Evolutionary conservation across 2,797 vertebrate species (phyloP).

Genomic region (Tiaroga cobitis): DNA sequence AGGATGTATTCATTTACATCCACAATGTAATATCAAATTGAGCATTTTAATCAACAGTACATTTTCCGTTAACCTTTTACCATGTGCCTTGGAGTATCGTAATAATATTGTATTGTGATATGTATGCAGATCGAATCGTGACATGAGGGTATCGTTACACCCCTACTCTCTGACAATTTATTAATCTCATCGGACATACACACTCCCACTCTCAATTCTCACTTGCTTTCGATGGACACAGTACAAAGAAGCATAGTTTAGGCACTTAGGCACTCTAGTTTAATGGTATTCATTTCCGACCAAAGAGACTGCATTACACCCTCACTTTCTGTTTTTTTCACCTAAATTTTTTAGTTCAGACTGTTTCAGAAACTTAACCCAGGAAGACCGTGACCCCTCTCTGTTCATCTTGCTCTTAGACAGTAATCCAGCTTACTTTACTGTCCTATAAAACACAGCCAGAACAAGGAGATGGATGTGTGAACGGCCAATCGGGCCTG

Average conservation of each 20-base stretch:
- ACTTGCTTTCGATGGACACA: slow-evolving; percentile 31
- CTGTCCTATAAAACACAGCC: slow-evolving; percentile 61
- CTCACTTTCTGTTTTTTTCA: slow-evolving; percentile 52
- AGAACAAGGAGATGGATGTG: slow-evolving; percentile 58
- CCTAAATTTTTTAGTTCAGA: slow-evolving; percentile 55
- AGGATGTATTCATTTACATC: too few relatives aligned
- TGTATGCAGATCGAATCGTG: too few relatives aligned
- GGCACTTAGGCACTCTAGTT: slow-evolving; percentile 27
- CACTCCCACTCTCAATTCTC: slow-evolving; percentile 34
- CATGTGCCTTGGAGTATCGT: too few relatives aligned
- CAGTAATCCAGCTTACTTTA: slow-evolving; percentile 60
- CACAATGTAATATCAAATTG: too few relatives aligned
- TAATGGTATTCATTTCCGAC: slow-evolving; percentile 27
- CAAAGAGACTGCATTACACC: slow-evolving; percentile 43
- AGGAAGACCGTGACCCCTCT: slow-evolving; percentile 41
- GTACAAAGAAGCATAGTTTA: slow-evolving; percentile 41
- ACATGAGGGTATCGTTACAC: too few relatives aligned
- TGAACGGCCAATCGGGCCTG: slow-evolving; percentile 60
- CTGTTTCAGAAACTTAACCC: slow-evolving; percentile 50
- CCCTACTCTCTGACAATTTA: background rate
- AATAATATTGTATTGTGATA: too few relatives aligned
- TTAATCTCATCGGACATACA: slow-evolving; percentile 38
- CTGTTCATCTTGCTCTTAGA: slow-evolving; percentile 44
- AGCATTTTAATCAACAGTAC: too few relatives aligned
- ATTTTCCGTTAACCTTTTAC: too few relatives aligned